A percentile compares a stretch with the other conserved stretches of the same genome.
phyloP scores from a whole-genome alignment of 2,888 invertebrate species.

The Azorinus chamasolen region DNA sequence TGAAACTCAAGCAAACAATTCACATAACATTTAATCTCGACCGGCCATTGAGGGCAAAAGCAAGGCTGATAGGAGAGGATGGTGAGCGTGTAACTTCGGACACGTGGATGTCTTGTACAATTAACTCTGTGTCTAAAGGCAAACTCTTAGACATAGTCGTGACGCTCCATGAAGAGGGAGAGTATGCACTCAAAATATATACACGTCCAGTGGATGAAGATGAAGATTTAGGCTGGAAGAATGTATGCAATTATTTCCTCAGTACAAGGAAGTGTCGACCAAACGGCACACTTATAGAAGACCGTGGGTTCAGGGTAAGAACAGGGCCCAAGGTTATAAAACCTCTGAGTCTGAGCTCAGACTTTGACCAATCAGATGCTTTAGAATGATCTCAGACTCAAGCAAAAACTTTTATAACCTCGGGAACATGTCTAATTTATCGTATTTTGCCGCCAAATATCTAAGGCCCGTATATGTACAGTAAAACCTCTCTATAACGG shows the following conservation, averaged over 20 bases:
- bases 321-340: no score
- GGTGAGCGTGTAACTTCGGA: slow-evolving; percentile 20
- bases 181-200: slow-evolving; percentile 51
- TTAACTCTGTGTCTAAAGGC: slow-evolving; percentile 47
- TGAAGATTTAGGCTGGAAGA: slow-evolving; percentile 30
- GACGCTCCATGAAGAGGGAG: slow-evolving; percentile 47
- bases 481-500: no score
- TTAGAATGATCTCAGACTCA: no score
- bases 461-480: no score
- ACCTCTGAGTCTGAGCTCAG: no score
- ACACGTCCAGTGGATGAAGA: slow-evolving; percentile 34
- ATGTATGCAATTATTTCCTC: slow-evolving; percentile 60
- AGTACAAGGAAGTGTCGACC: slow-evolving; percentile 53
- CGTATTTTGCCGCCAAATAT: no score
- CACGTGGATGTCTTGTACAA: slow-evolving; percentile 49
- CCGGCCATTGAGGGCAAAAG: slow-evolving; percentile 33
- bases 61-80: slow-evolving; percentile 29
- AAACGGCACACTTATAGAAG: slow-evolving; percentile 40
- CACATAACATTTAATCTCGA: slow-evolving; percentile 58
- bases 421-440: no score
- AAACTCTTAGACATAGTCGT: slow-evolving; percentile 53
- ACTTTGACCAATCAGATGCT: no score
- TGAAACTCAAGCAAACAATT: slow-evolving; percentile 45
- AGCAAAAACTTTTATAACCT: no score
- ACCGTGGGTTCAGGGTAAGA: slow-evolving; percentile 46